A percentile compares a stretch with the other conserved stretches of the same genome.
Conservation (phyloP, 1,140 invertebrate genomes). For the Heterodera schachtii region DNA sequence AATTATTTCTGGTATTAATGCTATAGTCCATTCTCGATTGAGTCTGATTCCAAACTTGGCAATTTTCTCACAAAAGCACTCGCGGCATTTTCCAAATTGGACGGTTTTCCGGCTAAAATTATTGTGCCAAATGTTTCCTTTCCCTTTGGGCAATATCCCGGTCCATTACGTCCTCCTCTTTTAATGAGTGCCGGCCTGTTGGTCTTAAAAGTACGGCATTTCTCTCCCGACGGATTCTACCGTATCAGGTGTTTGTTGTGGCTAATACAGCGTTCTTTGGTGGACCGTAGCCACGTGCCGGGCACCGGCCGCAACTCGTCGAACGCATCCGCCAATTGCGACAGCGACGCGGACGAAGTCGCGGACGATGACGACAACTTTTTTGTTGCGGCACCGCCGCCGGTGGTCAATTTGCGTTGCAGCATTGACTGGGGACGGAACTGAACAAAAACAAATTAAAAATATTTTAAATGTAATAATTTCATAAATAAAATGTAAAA, state of each 20-base stretch:
- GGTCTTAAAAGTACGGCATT: no score
- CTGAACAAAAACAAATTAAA: background rate
- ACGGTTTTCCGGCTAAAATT: no score
- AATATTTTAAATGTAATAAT: background rate
- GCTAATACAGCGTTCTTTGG: slow-evolving; percentile 38
- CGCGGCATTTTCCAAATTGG: no score
- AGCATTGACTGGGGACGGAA: slow-evolving; percentile 30
- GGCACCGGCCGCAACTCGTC: slow-evolving; percentile 36
- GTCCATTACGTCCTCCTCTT: no score
- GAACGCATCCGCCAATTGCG: slow-evolving; percentile 2
- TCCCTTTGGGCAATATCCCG: no score
- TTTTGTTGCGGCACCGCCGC: background rate
- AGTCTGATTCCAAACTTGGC: no score
- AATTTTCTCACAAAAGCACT: no score
- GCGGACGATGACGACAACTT: slow-evolving; percentile 12
- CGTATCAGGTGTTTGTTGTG: slow-evolving; percentile 44
- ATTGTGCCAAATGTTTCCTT: no score
- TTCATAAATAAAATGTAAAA: no score
- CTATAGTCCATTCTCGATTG: no score
- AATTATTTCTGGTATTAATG: no score
- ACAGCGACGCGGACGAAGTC: background rate
- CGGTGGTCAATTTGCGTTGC: slow-evolving; percentile 3
- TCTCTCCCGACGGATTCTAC: background rate
- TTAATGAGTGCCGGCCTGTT: no score
- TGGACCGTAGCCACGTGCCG: slow-evolving; percentile 32